phyloP scores from a whole-genome alignment of 2,888 invertebrate species.

The Sphaerolaimus hirsutus region DNA sequence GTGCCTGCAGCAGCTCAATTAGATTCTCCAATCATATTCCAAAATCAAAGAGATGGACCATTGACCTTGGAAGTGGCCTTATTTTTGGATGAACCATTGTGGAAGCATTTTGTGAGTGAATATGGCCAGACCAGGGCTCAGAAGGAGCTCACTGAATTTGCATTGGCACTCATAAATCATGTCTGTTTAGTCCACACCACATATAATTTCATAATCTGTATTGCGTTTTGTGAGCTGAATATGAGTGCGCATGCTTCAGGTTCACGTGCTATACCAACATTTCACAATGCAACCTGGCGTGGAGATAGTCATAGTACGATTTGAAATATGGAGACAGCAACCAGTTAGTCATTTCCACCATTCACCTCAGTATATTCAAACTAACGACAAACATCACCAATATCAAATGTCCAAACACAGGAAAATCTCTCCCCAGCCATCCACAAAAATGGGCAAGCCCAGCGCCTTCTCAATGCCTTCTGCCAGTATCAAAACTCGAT shows the following conservation, averaged over 20 bases:
- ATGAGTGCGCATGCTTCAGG: too few relatives aligned
- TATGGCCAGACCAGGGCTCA: slow-evolving; percentile 13
- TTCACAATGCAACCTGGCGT: slow-evolving; percentile 19
- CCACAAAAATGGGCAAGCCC: slow-evolving; percentile 24
- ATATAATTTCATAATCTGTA: too few relatives aligned
- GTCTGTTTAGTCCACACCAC: slow-evolving; percentile 7
- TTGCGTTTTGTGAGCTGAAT: too few relatives aligned
- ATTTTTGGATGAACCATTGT: slow-evolving; percentile 21
- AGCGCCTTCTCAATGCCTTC: slow-evolving; percentile 20
- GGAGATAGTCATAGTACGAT: slow-evolving; percentile 21
- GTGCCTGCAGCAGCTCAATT: too few relatives aligned
- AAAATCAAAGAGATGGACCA: slow-evolving; percentile 8
- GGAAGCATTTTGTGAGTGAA: slow-evolving; percentile 18
- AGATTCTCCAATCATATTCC: too few relatives aligned
- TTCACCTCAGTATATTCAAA: too few relatives aligned
- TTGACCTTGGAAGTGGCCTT: slow-evolving; percentile 21
- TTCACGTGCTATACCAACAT: slow-evolving; percentile 20
- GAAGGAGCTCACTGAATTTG: slow-evolving; percentile 21
- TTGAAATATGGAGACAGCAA: slow-evolving; percentile 23
- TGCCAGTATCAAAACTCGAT: slow-evolving; percentile 17
- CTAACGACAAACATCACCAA: neutral
- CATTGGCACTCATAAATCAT: slow-evolving; percentile 22
- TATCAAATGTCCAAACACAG: neutral
- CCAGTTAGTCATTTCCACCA: slow-evolving; percentile 13
- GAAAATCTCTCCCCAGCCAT: slow-evolving; percentile 12